Evolutionary conservation across 2,113 vertebrate genomes (phyloP).

Genomic region (Engystomops pustulosus): DNA sequence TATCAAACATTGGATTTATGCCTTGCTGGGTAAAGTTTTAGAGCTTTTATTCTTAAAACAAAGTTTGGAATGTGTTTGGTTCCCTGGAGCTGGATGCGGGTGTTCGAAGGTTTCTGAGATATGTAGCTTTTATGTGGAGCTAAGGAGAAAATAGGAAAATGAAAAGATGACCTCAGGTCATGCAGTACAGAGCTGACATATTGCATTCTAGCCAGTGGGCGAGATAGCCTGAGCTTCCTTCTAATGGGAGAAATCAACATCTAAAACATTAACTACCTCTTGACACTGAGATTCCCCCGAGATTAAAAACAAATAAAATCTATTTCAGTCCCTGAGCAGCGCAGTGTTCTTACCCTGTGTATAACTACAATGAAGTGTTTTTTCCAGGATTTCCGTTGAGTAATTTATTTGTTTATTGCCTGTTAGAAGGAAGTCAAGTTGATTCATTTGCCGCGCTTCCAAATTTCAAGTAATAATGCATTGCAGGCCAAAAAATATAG

Average conservation of each 20-base stretch:
- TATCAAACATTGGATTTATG: conserved; percentile 16
- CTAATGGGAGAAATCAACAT: conserved; percentile 39
- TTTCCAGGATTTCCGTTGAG: not conserved
- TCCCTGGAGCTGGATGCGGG: conserved; percentile 34
- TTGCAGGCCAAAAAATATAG: no score
- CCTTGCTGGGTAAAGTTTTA: conserved; percentile 33
- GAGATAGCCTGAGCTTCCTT: conserved; percentile 20
- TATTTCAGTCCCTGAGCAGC: not conserved
- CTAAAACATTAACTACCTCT: conserved; percentile 39
- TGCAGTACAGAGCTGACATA: conserved; percentile 35
- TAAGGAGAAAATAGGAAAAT: conserved; percentile 44
- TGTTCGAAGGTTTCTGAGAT: conserved; percentile 32
- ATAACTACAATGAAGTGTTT: not conserved
- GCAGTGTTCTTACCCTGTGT: not conserved
- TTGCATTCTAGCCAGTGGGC: conserved; percentile 37
- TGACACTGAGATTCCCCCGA: conserved; percentile 17
- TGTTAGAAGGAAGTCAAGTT: no score
- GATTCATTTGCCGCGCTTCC: not conserved
- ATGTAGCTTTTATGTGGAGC: conserved; percentile 42
- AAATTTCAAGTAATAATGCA: not conserved
- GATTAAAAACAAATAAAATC: conserved; percentile 37
- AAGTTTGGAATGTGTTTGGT: conserved; percentile 41
- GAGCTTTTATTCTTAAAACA: conserved; percentile 39
- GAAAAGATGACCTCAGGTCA: conserved; percentile 34
- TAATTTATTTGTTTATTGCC: no score